Conservation (phyloP, 2,888 invertebrate genomes). For the Smittia sp. region DNA sequence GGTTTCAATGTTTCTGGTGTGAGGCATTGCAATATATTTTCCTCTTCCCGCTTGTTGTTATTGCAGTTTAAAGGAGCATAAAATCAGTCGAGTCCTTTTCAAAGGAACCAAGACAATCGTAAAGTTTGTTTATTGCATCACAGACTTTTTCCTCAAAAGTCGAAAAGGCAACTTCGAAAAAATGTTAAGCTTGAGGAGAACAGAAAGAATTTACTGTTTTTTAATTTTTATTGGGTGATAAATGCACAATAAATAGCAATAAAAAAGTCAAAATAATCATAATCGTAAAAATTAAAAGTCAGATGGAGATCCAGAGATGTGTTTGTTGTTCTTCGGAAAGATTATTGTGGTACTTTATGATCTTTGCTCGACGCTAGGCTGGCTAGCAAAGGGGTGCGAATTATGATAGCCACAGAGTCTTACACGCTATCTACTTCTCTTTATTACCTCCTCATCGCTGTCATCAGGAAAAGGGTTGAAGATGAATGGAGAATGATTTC, state of each 20-base stretch:
- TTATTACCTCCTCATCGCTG: not conserved
- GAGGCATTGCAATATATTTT: not conserved
- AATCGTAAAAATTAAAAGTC: conserved; percentile 31
- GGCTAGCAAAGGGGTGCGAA: not conserved
- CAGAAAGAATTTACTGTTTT: conserved; percentile 22
- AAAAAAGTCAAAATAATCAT: conserved; percentile 36
- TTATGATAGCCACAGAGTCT: not conserved
- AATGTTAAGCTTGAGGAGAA: not conserved
- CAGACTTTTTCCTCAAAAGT: not conserved
- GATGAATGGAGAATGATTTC: not conserved
- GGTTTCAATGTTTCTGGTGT: not conserved
- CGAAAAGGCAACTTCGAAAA: not conserved
- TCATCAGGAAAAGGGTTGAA: not conserved
- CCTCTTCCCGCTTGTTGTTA: conserved; percentile 3
- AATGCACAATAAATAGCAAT: conserved; percentile 34
- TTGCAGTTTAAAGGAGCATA: conserved; percentile 27
- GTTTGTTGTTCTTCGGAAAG: conserved; percentile 4
- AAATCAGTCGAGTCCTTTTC: not conserved
- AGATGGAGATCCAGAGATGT: not conserved
- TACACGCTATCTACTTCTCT: not conserved
- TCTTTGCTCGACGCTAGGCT: not conserved
- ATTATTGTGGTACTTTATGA: conserved; percentile 23
- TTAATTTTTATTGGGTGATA: conserved; percentile 36
- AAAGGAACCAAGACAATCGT: conserved; percentile 6
- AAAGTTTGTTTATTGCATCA: conserved; percentile 17